Conservation (phyloP, 2,888 invertebrate genomes). For the Drosophila infuscata region DNA sequence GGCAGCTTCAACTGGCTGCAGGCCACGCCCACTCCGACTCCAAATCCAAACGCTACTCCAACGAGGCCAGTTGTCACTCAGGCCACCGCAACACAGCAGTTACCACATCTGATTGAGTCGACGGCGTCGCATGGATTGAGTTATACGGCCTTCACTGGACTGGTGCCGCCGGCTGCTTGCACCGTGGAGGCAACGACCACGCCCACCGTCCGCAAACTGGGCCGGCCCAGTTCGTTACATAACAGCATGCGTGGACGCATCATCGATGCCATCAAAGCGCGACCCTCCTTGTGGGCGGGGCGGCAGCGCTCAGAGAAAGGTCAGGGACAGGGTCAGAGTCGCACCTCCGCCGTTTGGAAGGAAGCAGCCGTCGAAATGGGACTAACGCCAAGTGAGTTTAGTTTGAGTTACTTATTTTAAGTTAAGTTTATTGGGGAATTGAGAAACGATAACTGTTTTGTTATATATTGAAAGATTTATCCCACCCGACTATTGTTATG, state of each 20-base stretch:
- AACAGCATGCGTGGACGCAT: slow-evolving; percentile 83
- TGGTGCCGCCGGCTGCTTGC: slow-evolving; percentile 82
- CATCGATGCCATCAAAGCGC: slow-evolving; percentile 81
- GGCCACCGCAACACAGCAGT: slow-evolving; percentile 17
- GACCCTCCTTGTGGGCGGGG: slow-evolving; percentile 81
- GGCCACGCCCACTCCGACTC: slow-evolving; percentile 26
- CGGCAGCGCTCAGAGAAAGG: slow-evolving; percentile 77
- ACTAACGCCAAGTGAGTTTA: slow-evolving; percentile 78
- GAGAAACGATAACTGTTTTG: background rate
- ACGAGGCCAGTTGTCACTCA: slow-evolving; percentile 8
- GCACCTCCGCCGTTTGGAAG: slow-evolving; percentile 83
- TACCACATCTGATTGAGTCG: slow-evolving; percentile 62
- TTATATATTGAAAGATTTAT: background rate
- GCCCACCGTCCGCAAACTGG: slow-evolving; percentile 77
- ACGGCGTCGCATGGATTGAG: slow-evolving; percentile 32
- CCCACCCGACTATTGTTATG: background rate
- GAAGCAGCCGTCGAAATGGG: slow-evolving; percentile 82
- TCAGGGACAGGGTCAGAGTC: slow-evolving; percentile 82
- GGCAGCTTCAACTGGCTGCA: slow-evolving; percentile 82
- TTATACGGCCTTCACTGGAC: slow-evolving; percentile 81
- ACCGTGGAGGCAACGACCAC: slow-evolving; percentile 77
- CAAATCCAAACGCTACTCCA: slow-evolving; percentile 22
- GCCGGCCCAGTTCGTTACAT: slow-evolving; percentile 81
- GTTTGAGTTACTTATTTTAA: background rate
- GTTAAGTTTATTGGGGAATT: too few relatives aligned